phyloP scores from a whole-genome alignment of 2,113 vertebrate genomes.

The Melanostigma gelatinosum region DNA sequence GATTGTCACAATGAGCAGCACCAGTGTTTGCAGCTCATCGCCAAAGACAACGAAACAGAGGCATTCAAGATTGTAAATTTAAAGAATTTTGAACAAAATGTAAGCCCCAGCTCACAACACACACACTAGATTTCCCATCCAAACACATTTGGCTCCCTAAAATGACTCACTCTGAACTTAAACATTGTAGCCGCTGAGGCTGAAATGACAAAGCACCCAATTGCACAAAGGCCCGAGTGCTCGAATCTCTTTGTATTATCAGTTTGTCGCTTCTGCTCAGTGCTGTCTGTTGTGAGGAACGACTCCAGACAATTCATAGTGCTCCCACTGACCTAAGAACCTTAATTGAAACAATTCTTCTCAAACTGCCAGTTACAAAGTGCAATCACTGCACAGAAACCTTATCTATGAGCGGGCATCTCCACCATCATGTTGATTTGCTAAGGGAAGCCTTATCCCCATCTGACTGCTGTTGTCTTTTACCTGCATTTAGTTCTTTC shows the following conservation, averaged over 20 bases:
- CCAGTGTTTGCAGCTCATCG: no score
- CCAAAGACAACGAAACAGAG: no score
- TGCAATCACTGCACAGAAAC: not conserved
- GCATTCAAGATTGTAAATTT: no score
- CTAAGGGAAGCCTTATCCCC: not conserved
- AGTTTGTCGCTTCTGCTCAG: not conserved
- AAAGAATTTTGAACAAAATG: not conserved
- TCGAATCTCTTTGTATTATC: not conserved
- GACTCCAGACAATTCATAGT: not conserved
- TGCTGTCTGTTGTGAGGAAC: not conserved
- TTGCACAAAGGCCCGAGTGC: not conserved
- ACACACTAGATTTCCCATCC: not conserved
- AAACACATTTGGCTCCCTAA: not conserved
- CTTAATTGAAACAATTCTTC: not conserved
- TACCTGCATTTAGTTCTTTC: not conserved
- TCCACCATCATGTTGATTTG: not conserved
- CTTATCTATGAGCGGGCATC: not conserved
- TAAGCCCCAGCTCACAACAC: not conserved
- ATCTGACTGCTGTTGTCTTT: not conserved
- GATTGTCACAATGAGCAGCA: not conserved
- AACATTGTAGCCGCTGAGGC: no score
- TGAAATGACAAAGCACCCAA: not conserved
- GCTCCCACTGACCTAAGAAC: constrained; percentile 5
- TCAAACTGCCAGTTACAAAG: not conserved
- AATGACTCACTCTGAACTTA: no score